A percentile compares a stretch with the other conserved stretches of the same genome.
phyloP scores from a whole-genome alignment of 2,888 invertebrate genomes.

The Blomia tropicalis region DNA sequence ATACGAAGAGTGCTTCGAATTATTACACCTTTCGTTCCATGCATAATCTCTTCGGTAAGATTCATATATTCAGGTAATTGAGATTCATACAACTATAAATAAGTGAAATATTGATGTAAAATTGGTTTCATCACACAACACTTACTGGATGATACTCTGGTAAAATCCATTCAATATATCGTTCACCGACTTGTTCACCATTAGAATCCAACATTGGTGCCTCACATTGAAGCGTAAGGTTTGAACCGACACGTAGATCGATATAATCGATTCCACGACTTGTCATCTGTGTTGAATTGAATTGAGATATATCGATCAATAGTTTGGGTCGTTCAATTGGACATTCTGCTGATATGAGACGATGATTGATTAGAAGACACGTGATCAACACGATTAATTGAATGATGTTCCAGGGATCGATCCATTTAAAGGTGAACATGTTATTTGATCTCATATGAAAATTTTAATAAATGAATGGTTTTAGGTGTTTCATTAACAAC shows the following conservation, averaged over 20 bases:
- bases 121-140: not conserved
- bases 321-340: not conserved
- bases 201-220: not conserved
- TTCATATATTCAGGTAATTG: not conserved
- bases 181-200: not conserved
- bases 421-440: too few species aligned
- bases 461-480: too few species aligned
- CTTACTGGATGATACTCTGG: slow-evolving; percentile 14
- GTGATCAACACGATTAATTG: too few species aligned
- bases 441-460: too few species aligned
- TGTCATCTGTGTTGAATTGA: not conserved
- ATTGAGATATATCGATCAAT: not conserved
- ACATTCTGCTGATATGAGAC: too few species aligned
- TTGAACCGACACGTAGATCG: not conserved
- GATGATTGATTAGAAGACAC: too few species aligned
- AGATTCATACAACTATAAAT: not conserved
- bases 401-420: too few species aligned
- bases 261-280: not conserved
- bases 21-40: not conserved
- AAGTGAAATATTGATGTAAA: not conserved
- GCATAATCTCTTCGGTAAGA: not conserved
- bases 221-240: not conserved
- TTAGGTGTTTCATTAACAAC: too few species aligned
- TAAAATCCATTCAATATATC: slow-evolving; percentile 1
- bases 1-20: not conserved